phyloP scores from a whole-genome alignment of 2,113 vertebrate species.

The Pseudopipra pipra region DNA sequence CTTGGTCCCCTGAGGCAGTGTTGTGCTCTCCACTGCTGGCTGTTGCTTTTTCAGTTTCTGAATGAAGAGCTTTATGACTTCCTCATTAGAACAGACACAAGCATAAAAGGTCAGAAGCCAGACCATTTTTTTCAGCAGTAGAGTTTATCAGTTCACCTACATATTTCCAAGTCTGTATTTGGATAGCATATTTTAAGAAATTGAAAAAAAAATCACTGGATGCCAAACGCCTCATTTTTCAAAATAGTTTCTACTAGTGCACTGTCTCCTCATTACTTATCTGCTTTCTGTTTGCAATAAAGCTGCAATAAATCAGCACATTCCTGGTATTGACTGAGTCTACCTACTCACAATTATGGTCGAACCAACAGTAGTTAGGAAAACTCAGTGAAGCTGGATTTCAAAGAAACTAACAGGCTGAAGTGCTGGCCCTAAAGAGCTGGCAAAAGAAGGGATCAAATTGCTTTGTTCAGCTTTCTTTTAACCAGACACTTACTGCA shows the following conservation, averaged over 20 bases:
- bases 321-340: not conserved
- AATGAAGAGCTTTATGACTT: not conserved
- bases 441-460: not conserved
- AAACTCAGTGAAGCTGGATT: not conserved
- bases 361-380: not conserved
- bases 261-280: not conserved
- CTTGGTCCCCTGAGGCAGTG: not conserved
- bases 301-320: not conserved
- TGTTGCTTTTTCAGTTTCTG: not conserved
- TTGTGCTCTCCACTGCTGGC: not conserved
- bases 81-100: not conserved
- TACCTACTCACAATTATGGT: not conserved
- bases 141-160: not conserved
- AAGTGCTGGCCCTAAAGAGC: not conserved
- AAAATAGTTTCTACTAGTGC: not conserved
- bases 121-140: not conserved
- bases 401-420: not conserved
- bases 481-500: not conserved
- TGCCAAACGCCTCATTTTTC: not conserved
- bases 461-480: not conserved
- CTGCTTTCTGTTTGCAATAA: not conserved
- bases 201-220: not conserved
- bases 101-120: not conserved
- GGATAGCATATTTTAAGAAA: not conserved
- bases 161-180: not conserved